Evolutionary conservation across 1,140 invertebrate species (phyloP), one percentile per base, ranked within the genome.

Genomic region (Radopholus similis): DNA sequence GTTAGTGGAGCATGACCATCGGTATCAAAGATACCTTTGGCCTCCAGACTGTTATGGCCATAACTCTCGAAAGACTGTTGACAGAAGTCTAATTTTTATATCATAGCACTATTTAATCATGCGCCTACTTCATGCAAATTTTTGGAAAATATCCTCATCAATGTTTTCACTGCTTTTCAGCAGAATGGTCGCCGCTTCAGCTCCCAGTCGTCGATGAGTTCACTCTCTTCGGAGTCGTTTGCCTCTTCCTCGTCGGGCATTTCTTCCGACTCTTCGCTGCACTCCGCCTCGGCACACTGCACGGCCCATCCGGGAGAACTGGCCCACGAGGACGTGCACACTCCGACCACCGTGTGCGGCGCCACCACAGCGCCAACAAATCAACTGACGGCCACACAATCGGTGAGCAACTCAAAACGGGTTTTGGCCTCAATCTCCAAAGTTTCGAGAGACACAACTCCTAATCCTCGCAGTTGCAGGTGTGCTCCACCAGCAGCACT

Each of bases 231-330:
- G n/a, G 74, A 76, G 35, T 76, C 74, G 3, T 76, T 76, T 56
- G 74, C 57, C 4, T 76, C 74, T 13, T 76, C 74, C 23, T 75
- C 74, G 6, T 76, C 74, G 15, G 74, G 74, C n/a, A 78, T 76
- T 21, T 63, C 55, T 26, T 74, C 74, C 51, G 49, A 63, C 37
- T 70, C 66, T 30, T 70, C 56, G 1, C 18, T 40, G 15, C 38
- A 72, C 37, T 42, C 62, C 28, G 35, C 70, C 49, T n/a, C n/a
- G n/a, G n/a, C n/a, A n/a, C 35, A 73, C 32, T 42, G 62, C 40
- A 47, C 62, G 13, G 54, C 64, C 30, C 49, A 62, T 64, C 47
- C 23, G 30, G 23, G 47, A 28, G 6, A 51, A 21, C 47, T 8
- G 47, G 23, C 23, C 47, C 47, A 51, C 30, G 47, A 51, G 3